phyloP scores from a whole-genome alignment of 2,797 vertebrate genomes.

The Phalanger gymnotis region DNA sequence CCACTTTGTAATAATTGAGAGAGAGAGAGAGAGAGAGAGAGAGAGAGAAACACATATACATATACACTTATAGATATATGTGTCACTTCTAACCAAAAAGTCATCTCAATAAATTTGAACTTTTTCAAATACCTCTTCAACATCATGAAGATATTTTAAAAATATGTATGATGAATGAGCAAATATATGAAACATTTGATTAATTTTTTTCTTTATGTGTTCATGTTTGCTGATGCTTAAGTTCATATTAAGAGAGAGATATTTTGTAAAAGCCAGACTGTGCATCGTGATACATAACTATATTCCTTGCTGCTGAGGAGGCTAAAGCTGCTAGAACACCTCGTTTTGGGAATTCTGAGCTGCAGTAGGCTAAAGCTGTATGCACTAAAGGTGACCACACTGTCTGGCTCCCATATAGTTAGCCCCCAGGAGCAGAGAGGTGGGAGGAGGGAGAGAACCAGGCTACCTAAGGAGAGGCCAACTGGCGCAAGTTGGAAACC shows the following conservation, averaged over 20 bases:
- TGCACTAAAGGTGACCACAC: not conserved
- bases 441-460: not conserved
- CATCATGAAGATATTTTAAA: not conserved
- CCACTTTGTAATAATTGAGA: not conserved
- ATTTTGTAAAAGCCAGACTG: not conserved
- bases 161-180: not conserved
- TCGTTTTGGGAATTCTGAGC: not conserved
- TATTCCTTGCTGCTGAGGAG: not conserved
- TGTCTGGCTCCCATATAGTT: not conserved
- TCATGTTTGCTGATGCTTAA: not conserved
- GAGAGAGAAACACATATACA: too few relatives aligned
- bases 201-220: not conserved
- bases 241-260: not conserved
- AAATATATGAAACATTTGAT: not conserved
- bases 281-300: not conserved
- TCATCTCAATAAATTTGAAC: not conserved
- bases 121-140: not conserved
- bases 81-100: not conserved
- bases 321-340: not conserved
- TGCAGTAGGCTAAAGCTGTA: not conserved
- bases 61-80: rapidly evolving
- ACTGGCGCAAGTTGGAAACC: not conserved
- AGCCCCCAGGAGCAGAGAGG: not conserved
- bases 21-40: too few relatives aligned
- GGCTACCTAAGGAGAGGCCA: not conserved